phyloP scores from a whole-genome alignment of 2,113 vertebrate genomes.

The Orycteropus afer region DNA sequence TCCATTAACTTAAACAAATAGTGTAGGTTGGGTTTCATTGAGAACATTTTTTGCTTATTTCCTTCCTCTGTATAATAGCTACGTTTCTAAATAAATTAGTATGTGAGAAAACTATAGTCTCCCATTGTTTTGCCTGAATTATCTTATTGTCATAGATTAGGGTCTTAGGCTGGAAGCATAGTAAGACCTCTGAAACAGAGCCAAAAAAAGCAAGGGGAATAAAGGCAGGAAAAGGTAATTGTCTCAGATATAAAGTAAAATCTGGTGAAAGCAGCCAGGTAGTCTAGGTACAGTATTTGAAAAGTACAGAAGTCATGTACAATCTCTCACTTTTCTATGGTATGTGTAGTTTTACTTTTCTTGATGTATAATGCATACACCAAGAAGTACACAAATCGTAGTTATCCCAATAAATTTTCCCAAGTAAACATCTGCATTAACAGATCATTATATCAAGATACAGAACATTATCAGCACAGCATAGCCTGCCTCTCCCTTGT shows the following conservation, averaged over 20 bases:
- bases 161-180: not conserved
- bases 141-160: not conserved
- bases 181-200: not conserved
- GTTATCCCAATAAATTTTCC: not conserved
- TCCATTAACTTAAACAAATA: not conserved
- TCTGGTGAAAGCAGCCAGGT: not conserved
- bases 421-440: not conserved
- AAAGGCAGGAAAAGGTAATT: not conserved
- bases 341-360: not conserved
- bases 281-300: not conserved
- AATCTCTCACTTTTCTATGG: not conserved
- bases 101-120: not conserved
- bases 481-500: not conserved
- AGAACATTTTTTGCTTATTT: not conserved
- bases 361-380: not conserved
- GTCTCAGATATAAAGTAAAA: not conserved
- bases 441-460: not conserved
- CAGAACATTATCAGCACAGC: not conserved
- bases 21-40: not conserved
- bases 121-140: not conserved
- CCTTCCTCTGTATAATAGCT: not conserved
- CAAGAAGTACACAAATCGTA: not conserved
- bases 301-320: not conserved
- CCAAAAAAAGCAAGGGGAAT: not conserved
- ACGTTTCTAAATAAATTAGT: not conserved